Base-by-base conservation (phyloP, 2,888 invertebrate species). In the Harpagoxenus sublaevis region DNA sequence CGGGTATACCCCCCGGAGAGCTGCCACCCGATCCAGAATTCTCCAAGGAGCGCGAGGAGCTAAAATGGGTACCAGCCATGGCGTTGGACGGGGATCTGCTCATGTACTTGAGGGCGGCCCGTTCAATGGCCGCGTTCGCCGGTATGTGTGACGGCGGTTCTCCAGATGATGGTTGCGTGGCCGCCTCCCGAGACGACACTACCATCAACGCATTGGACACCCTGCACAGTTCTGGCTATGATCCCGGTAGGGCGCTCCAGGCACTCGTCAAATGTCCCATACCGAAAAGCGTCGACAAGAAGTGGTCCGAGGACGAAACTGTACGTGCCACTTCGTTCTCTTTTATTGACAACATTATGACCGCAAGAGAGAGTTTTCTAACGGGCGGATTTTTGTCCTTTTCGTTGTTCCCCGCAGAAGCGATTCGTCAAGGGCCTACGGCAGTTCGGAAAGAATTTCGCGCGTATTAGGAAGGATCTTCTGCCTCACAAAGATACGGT, bases 361-460 rank as follows among this genome's bases (percentile, higher is more conserved):
- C 53, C 35, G 4, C 60, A 62, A 15, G 71, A 48, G 39, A 84
- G 9, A 63, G 23, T 57, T 68, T 60, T 78, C 70, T 78, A 65
- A 68, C 39, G 57, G 23, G 68, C 28, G 23, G 71, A 85, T 83
- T 60, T 42, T 45, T 15, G 15, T 35, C 15, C 28, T 57, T 81
- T 55, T 70, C 70, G 78, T 85, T 87, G 84, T 88, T 35, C n/a
- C 48, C 66, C 65, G 48, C 75, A 97, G 95, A 99, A 99, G 96
- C 97, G 98, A 92, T 99, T 99, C 96, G 99, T 99, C 88, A 99
- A 99, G 96, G 99, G 99, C 91, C 97, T 99, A 92, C 97, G 99
- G 89, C 99, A 99, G 95, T 99, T 99, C 96, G 99, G 99, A 92
- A 99, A 99, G 96, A 99, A 99, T 96, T 99, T 99, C 96, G 99